Conservation (phyloP, 2,888 invertebrate species). For the Chymomyza fuscimana region DNA sequence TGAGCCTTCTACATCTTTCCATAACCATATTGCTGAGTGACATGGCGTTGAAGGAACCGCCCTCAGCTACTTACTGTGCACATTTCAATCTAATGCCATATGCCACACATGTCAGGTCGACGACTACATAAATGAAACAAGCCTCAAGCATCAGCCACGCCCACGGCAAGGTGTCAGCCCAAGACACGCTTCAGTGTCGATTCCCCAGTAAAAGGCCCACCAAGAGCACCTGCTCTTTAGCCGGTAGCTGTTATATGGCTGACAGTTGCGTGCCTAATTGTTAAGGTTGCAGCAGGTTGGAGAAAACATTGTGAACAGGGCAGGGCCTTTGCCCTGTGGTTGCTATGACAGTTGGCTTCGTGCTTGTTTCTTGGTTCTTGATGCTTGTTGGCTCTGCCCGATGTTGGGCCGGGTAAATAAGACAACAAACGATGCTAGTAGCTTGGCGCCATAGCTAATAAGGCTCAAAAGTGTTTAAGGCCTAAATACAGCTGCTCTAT, state of each 20-base stretch:
- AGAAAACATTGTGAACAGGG: conserved; percentile 42
- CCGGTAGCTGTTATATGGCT: not conserved
- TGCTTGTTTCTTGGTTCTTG: not conserved
- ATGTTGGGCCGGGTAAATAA: not conserved
- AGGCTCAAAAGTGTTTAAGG: conserved; percentile 18
- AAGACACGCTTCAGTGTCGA: conserved; percentile 28
- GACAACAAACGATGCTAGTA: not conserved
- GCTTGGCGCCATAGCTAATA: conserved; percentile 23
- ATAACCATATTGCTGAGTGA: not conserved
- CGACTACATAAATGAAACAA: not conserved
- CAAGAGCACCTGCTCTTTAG: not conserved
- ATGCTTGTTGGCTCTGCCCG: not conserved
- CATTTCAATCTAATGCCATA: not conserved
- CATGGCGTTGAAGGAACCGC: not conserved
- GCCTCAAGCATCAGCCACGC: conserved; percentile 26
- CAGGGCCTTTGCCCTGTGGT: conserved; percentile 35
- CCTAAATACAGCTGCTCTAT: conserved; percentile 13
- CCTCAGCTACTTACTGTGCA: not conserved
- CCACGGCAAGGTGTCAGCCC: conserved; percentile 56
- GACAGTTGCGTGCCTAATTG: conserved; percentile 62
- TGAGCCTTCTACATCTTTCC: not conserved
- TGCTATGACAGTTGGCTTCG: conserved; percentile 49
- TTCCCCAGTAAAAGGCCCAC: not conserved
- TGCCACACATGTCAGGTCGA: not conserved
- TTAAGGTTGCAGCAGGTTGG: conserved; percentile 37